Evolutionary conservation across 2,113 vertebrate genomes (phyloP).

Genomic region (Sorex araneus): DNA sequence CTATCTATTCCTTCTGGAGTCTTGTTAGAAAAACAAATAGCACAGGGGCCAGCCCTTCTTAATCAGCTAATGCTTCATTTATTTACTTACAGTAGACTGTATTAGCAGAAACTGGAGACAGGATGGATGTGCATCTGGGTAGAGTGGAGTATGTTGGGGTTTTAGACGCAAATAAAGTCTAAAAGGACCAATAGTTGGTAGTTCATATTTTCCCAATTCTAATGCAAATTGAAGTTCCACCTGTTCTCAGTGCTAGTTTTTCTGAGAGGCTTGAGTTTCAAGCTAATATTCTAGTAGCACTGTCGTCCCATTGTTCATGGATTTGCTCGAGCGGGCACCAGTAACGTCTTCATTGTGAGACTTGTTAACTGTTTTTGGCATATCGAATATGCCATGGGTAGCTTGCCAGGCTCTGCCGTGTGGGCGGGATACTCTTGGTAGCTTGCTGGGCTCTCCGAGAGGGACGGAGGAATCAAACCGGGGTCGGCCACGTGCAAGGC

Average conservation of each 20-base stretch:
- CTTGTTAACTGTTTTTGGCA: too few species aligned
- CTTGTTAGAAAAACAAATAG: conserved; percentile 66
- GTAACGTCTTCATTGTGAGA: too few species aligned
- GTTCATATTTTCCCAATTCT: not conserved
- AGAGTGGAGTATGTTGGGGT: not conserved
- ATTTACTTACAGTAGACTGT: conserved; percentile 28
- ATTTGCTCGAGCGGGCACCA: too few species aligned
- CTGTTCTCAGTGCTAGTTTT: too few species aligned
- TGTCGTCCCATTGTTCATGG: too few species aligned
- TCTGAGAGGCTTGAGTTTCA: conserved; percentile 22
- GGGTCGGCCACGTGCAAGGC: too few species aligned
- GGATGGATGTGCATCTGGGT: not conserved
- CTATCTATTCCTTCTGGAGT: conserved; percentile 26
- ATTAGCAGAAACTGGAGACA: conserved; percentile 14
- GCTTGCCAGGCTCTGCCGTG: too few species aligned
- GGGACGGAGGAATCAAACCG: too few species aligned
- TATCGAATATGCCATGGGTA: too few species aligned
- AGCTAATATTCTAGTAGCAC: not conserved
- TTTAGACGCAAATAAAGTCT: not conserved
- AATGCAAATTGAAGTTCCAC: not conserved
- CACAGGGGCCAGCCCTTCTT: not conserved
- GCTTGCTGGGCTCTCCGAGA: too few species aligned
- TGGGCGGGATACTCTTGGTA: too few species aligned
- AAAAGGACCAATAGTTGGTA: not conserved
- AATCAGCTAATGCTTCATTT: conserved; percentile 13